These are phyloP conservation scores for Bucorvus abyssinicus DNA, from an alignment of 2,797 vertebrate species.

Conservation along the genomic window DNA sequence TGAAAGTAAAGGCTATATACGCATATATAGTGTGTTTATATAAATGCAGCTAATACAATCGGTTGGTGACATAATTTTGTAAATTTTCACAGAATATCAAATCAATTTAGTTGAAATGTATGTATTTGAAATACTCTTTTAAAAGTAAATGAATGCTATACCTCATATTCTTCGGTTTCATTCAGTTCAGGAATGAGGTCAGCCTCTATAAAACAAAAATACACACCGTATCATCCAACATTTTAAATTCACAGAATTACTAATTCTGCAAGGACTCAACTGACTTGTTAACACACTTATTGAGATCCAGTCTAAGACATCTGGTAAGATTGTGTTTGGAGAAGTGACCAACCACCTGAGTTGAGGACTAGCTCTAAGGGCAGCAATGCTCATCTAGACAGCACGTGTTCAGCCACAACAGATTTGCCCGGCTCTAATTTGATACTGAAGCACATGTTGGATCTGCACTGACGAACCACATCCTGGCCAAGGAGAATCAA, in stretches of 20 bases:
- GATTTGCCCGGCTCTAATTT: background rate
- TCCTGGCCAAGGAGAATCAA: background rate
- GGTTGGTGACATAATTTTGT: background rate
- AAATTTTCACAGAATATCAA: background rate
- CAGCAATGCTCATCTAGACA: background rate
- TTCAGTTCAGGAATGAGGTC: slow-evolving; percentile 78
- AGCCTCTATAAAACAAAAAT: slow-evolving; percentile 83
- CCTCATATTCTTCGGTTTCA: slow-evolving; percentile 83
- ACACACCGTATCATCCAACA: slow-evolving; percentile 32
- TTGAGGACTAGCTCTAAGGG: background rate
- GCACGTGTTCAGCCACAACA: background rate
- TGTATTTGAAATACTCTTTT: background rate
- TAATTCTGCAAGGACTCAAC: background rate
- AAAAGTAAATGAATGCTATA: slow-evolving; percentile 66
- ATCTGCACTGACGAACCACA: background rate
- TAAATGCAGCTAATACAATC: background rate
- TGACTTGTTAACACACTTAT: background rate
- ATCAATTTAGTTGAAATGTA: background rate
- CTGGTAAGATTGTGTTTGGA: background rate
- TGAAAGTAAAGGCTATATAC: background rate
- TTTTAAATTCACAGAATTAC: slow-evolving; percentile 25
- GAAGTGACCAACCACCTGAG: background rate
- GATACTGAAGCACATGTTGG: background rate
- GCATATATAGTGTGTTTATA: background rate
- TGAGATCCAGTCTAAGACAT: background rate